Percentiles rank a stretch among this genome's conserved stretches.
phyloP scores from a whole-genome alignment of 2,113 vertebrate genomes.

The Bubo scandiacus region DNA sequence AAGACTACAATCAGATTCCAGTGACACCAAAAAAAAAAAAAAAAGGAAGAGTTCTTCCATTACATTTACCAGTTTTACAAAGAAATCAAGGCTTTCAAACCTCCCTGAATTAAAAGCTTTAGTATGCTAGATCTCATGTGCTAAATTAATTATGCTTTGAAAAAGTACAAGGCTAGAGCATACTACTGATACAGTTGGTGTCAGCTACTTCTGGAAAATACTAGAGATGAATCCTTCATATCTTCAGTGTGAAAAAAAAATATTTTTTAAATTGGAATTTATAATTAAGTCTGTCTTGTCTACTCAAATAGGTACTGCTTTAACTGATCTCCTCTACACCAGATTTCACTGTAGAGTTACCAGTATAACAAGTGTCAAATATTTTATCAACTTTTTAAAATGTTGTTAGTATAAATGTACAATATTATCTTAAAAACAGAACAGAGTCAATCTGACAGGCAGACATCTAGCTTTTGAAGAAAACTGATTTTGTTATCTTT shows the following conservation, averaged over 20 bases:
- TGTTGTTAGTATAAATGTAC: constrained; percentile 5
- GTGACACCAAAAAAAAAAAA: not conserved
- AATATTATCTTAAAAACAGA: constrained; percentile 28
- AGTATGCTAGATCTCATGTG: not conserved
- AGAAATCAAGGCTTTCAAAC: not conserved
- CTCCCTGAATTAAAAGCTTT: not conserved
- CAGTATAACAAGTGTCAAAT: not conserved
- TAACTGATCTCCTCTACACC: not conserved
- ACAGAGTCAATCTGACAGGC: constrained; percentile 20
- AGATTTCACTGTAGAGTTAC: not conserved
- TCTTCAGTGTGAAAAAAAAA: not conserved
- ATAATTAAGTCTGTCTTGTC: not conserved
- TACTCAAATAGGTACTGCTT: not conserved
- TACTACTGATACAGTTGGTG: not conserved
- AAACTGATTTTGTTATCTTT: constrained; percentile 12
- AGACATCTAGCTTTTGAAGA: constrained; percentile 20
- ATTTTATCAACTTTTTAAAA: constrained; percentile 3
- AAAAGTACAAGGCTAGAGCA: not conserved
- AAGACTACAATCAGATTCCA: not conserved
- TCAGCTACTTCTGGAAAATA: not conserved
- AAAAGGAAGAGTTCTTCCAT: not conserved
- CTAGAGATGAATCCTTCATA: not conserved
- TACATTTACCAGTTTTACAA: not conserved
- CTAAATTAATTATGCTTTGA: not conserved
- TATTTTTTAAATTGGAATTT: not conserved